Percentiles rank a stretch among this genome's conserved stretches.
Conservation (phyloP, 1,140 invertebrate genomes). For the Aphis craccivora region DNA sequence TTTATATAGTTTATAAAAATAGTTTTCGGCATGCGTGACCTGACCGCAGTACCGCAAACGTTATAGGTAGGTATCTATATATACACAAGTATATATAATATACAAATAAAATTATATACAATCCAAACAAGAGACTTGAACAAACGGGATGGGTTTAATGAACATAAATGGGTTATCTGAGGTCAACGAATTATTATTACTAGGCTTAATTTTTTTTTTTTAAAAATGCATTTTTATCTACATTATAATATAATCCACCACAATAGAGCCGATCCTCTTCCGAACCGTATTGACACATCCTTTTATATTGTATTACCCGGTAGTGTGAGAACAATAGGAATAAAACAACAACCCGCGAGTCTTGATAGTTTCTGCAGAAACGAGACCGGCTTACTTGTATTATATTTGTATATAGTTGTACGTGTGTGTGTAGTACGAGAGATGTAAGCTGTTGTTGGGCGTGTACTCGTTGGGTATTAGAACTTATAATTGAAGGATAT, state of each 20-base stretch:
- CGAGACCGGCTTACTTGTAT: neutral
- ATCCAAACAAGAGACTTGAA: conserved; percentile 30
- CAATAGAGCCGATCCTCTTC: conserved; percentile 56
- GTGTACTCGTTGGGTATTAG: neutral
- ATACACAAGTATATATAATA: neutral
- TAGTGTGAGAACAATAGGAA: conserved; percentile 13
- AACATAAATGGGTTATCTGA: conserved; percentile 55
- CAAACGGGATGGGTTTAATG: conserved; percentile 46
- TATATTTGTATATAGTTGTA: too few species aligned
- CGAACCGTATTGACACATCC: conserved; percentile 42
- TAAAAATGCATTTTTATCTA: conserved; percentile 14
- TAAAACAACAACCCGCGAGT: conserved; percentile 3
- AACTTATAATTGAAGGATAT: neutral
- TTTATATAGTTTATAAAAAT: too few species aligned
- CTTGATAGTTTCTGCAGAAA: conserved; percentile 13
- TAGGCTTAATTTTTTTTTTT: conserved; percentile 38
- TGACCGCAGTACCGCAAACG: neutral
- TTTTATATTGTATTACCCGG: conserved; percentile 21
- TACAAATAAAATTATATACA: neutral
- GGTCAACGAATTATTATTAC: conserved; percentile 41
- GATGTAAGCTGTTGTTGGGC: neutral
- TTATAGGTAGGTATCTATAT: neutral
- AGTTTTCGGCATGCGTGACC: neutral
- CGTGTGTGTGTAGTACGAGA: neutral
- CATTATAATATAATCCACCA: neutral